These are phyloP conservation scores for Rhopilema esculentum DNA, from an alignment of 30 jellyfish, hydroid and myxozoan genomes.

Conservation along the genomic window DNA sequence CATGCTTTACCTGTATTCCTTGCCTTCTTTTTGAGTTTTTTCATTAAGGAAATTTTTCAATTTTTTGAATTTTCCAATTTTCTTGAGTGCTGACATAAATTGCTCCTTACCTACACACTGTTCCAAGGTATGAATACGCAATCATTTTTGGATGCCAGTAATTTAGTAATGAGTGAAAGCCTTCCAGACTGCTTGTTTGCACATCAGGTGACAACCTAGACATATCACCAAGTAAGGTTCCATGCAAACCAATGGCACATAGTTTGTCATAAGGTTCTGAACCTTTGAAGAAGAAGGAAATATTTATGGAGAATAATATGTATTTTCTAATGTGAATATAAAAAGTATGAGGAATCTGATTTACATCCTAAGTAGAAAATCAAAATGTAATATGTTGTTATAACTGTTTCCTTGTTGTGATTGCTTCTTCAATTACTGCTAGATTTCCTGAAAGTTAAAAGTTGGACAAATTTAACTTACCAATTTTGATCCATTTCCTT, in stretches of 20 bases:
- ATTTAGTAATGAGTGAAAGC: constrained; percentile 19
- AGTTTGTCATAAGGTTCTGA: constrained; percentile 12
- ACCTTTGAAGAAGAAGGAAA: constrained; percentile 5
- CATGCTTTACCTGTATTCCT: not conserved
- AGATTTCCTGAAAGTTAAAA: too few relatives aligned
- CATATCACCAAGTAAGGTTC: not conserved
- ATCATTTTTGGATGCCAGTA: constrained; percentile 12
- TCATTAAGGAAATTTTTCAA: not conserved
- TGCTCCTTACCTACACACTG: not conserved
- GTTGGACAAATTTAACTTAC: not conserved
- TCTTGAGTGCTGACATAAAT: not conserved
- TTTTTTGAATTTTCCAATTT: not conserved
- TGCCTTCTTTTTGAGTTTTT: not conserved
- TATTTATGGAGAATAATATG: not conserved
- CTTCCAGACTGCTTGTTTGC: not conserved
- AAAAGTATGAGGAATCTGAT: too few relatives aligned
- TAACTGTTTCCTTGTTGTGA: too few relatives aligned
- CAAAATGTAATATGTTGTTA: too few relatives aligned
- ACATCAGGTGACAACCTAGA: not conserved
- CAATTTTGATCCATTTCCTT: constrained; percentile 14
- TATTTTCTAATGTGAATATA: constrained; percentile 1
- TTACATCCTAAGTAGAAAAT: too few relatives aligned
- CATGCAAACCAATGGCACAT: not conserved
- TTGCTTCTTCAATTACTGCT: too few relatives aligned
- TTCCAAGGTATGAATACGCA: not conserved